These are phyloP conservation scores for Zonotrichia albicollis DNA, from an alignment of 2,797 vertebrate species.

Conservation along the genomic window DNA sequence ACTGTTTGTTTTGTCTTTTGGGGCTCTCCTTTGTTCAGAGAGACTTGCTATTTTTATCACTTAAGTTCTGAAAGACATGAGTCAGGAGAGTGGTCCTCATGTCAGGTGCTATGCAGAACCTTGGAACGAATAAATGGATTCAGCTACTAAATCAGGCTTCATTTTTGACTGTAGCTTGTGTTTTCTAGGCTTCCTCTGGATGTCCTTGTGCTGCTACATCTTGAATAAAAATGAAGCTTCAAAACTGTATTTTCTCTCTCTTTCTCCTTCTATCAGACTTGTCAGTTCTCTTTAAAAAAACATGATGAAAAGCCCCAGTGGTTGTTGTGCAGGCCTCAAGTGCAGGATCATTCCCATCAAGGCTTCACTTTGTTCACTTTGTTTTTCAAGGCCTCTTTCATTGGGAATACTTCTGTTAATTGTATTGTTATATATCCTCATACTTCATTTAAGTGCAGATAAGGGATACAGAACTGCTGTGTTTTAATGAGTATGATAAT, in stretches of 20 bases:
- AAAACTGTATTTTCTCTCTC: background rate
- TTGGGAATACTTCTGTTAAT: conserved; percentile 21
- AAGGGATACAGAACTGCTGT: conserved; percentile 10
- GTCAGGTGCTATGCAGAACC: background rate
- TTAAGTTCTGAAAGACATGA: background rate
- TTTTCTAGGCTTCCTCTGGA: conserved; percentile 23
- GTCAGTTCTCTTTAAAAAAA: background rate
- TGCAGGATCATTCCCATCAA: conserved; percentile 29
- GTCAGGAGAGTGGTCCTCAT: background rate
- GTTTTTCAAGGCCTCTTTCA: conserved; percentile 15
- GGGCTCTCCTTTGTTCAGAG: background rate
- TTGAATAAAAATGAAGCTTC: conserved; percentile 47
- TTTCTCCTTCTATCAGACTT: background rate
- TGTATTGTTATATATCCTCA: conserved; percentile 11
- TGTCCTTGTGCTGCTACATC: background rate
- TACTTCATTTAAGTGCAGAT: conserved; percentile 53
- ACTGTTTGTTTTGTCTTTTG: background rate
- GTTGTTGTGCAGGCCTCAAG: background rate
- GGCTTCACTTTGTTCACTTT: conserved; percentile 23
- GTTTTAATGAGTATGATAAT: conserved; percentile 10
- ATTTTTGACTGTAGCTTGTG: background rate
- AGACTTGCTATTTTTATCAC: background rate
- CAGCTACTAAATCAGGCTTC: background rate
- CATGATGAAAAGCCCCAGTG: conserved; percentile 33
- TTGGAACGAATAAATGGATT: background rate